Evolutionary conservation across 2,888 invertebrate species (phyloP).

Genomic region (Leptinotarsa rubiginosa): DNA sequence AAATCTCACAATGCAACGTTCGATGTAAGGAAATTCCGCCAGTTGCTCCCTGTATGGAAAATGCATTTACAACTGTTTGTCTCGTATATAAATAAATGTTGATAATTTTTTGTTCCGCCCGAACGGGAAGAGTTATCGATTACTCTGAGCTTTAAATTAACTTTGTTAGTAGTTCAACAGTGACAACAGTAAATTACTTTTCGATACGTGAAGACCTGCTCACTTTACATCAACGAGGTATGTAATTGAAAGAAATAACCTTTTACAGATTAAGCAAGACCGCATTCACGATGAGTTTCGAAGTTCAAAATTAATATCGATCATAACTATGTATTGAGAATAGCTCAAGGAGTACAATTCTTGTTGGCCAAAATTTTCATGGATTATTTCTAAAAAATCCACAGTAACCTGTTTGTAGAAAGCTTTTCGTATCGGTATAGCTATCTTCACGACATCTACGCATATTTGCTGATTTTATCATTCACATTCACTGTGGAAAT

Average conservation of each 20-base stretch:
- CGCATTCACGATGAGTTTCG: neutral
- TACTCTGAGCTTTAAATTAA: conserved; percentile 47
- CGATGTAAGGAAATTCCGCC: conserved; percentile 29
- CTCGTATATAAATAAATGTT: conserved; percentile 43
- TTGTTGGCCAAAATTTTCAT: too few relatives aligned
- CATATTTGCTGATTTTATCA: too few relatives aligned
- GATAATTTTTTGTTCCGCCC: conserved; percentile 42
- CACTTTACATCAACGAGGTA: conserved; percentile 49
- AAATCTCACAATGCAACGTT: conserved; percentile 21
- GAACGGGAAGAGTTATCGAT: conserved; percentile 45
- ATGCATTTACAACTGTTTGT: conserved; percentile 31
- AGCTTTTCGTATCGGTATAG: too few relatives aligned
- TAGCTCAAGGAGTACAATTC: too few relatives aligned
- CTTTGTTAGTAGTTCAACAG: conserved; percentile 49
- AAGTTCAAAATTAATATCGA: too few relatives aligned
- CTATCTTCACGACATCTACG: too few relatives aligned
- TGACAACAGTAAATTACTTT: conserved; percentile 50
- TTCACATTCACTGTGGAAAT: too few relatives aligned
- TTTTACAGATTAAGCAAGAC: conserved; percentile 38
- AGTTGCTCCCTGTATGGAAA: conserved; percentile 30
- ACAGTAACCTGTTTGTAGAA: too few relatives aligned
- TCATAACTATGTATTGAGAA: too few relatives aligned
- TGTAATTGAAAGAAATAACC: conserved; percentile 17
- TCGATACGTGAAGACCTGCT: conserved; percentile 49
- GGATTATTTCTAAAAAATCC: too few relatives aligned